Conservation (phyloP, 2,888 invertebrate genomes). For the Volucella inanis region DNA sequence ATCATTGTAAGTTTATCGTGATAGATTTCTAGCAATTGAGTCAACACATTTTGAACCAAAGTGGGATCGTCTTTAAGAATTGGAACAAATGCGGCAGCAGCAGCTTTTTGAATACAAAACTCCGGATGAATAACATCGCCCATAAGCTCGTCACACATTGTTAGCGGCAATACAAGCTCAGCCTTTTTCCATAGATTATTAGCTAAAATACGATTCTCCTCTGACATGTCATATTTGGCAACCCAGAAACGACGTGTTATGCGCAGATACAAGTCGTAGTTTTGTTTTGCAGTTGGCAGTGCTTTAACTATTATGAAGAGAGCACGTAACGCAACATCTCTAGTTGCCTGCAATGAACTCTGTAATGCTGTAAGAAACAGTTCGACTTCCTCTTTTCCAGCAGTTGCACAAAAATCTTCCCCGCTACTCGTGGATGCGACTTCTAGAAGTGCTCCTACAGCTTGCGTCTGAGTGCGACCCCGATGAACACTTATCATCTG, state of each 20-base stretch:
- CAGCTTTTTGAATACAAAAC: conserved; percentile 91
- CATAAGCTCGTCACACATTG: conserved; percentile 84
- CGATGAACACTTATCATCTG: conserved; percentile 88
- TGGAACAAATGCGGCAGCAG: conserved; percentile 90
- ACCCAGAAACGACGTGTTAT: conserved; percentile 91
- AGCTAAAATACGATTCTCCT: conserved; percentile 88
- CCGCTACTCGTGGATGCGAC: conserved; percentile 90
- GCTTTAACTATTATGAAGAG: conserved; percentile 86
- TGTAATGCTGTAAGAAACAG: conserved; percentile 91
- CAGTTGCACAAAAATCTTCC: conserved; percentile 85
- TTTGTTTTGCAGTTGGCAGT: conserved; percentile 85
- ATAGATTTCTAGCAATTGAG: conserved; percentile 89
- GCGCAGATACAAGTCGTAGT: conserved; percentile 85
- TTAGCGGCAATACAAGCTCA: conserved; percentile 84
- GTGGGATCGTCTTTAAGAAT: conserved; percentile 85
- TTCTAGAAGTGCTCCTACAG: conserved; percentile 91
- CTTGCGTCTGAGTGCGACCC: conserved; percentile 90
- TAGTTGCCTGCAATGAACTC: conserved; percentile 87
- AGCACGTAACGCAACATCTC: conserved; percentile 92
- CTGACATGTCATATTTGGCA: conserved; percentile 90
- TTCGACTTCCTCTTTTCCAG: conserved; percentile 88
- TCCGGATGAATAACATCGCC: conserved; percentile 91
- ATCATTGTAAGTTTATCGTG: conserved; percentile 90
- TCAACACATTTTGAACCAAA: conserved; percentile 85
- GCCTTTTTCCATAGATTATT: conserved; percentile 86